Conservation (phyloP, 1,140 invertebrate genomes). For the Scaptomyza montana region DNA sequence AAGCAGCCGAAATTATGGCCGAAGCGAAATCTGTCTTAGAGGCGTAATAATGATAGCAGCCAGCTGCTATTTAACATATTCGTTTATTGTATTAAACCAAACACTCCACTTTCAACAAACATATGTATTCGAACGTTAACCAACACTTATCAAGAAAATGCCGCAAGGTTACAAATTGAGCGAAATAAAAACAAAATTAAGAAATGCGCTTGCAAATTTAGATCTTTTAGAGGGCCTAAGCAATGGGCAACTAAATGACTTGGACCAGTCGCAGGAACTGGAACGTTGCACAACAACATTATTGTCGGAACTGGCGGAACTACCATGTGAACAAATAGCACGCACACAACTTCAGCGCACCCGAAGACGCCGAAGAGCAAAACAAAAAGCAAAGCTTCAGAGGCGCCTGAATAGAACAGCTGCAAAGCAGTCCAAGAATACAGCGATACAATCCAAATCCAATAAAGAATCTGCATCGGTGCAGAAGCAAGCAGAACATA, state of each 20-base stretch:
- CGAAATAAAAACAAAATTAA: slow-evolving; percentile 53
- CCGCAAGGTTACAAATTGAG: slow-evolving; percentile 38
- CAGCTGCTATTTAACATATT: not conserved
- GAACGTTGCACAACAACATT: slow-evolving; percentile 35
- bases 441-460: not conserved
- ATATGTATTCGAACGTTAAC: slow-evolving; percentile 21
- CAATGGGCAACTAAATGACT: not conserved
- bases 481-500: slow-evolving; percentile 27
- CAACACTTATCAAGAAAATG: slow-evolving; percentile 60
- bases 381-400: slow-evolving; percentile 16
- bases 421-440: not conserved
- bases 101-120: slow-evolving; percentile 19
- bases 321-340: slow-evolving; percentile 14
- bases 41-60: slow-evolving; percentile 3
- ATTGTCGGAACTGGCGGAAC: slow-evolving; percentile 26
- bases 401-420: not conserved
- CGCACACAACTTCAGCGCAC: slow-evolving; percentile 29
- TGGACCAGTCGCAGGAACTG: not conserved
- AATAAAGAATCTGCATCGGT: not conserved
- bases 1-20: slow-evolving; percentile 88
- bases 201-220: slow-evolving; percentile 38
- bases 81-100: slow-evolving; percentile 7
- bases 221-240: slow-evolving; percentile 14
- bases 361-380: slow-evolving; percentile 41
- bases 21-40: slow-evolving; percentile 88